Conservation (phyloP, 2,888 invertebrate genomes). For the Agriopis marginaria region DNA sequence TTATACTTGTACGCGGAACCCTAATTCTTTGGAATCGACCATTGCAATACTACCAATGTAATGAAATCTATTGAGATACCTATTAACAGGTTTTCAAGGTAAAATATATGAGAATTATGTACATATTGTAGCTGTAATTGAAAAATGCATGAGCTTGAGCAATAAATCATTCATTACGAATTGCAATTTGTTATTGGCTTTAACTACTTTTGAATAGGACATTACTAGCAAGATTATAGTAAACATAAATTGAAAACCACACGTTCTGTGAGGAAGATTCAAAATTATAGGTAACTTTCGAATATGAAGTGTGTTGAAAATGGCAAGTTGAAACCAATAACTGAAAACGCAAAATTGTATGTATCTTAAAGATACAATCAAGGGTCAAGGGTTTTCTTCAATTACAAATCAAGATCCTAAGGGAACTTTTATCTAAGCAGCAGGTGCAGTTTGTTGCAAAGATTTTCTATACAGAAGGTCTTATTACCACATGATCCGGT, state of each 20-base stretch:
- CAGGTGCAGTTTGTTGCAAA: conserved; percentile 8
- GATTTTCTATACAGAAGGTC: conserved; percentile 18
- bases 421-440: not conserved
- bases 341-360: not conserved
- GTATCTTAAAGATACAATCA: not conserved
- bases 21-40: conserved; percentile 59
- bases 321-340: not conserved
- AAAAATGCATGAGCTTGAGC: conserved; percentile 30
- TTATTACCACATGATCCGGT: conserved; percentile 28
- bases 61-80: conserved; percentile 41
- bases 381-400: not conserved
- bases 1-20: conserved; percentile 41
- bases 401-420: not conserved
- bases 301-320: not conserved
- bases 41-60: conserved; percentile 59
- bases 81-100: conserved; percentile 49
- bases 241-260: not conserved
- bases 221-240: not conserved
- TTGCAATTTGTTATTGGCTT: conserved; percentile 4
- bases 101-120: conserved; percentile 35
- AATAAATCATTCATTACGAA: conserved; percentile 22
- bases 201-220: not conserved
- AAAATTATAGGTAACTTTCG: too few relatives aligned
- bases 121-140: conserved; percentile 31
- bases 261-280: not conserved